A percentile compares a stretch with the other conserved stretches of the same genome.
Evolutionary conservation across 2,888 invertebrate genomes (phyloP).

Genomic region (Drosophila mercatorum): DNA sequence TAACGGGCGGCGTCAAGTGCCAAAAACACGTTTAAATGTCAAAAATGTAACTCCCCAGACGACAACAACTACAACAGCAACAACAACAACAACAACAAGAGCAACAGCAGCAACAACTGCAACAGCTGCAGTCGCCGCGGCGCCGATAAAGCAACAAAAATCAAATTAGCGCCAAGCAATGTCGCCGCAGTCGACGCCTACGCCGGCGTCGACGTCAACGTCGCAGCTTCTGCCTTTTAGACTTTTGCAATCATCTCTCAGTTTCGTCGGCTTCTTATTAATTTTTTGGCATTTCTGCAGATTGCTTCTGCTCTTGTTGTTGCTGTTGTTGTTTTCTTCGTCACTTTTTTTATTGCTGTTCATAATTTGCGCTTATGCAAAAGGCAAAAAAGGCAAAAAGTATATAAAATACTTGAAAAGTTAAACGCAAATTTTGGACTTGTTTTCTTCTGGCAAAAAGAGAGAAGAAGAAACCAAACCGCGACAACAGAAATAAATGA

Average conservation of each 20-base stretch:
- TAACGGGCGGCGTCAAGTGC: conserved; percentile 63
- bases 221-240: conserved; percentile 26
- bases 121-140: conserved; percentile 70
- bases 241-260: conserved; percentile 68
- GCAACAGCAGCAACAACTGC: conserved; percentile 52
- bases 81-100: conserved; percentile 14
- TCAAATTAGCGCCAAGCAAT: conserved; percentile 74
- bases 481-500: conserved; percentile 37
- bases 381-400: conserved; percentile 17
- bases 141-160: conserved; percentile 74
- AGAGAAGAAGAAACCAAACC: background rate
- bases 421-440: conserved; percentile 64
- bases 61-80: conserved; percentile 24
- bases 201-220: background rate
- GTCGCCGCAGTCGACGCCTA: conserved; percentile 32
- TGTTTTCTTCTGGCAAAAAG: conserved; percentile 49
- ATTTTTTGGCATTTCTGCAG: conserved; percentile 30
- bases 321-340: conserved; percentile 20
- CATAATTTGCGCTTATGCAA: conserved; percentile 70
- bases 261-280: conserved; percentile 55
- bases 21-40: conserved; percentile 79
- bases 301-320: conserved; percentile 6
- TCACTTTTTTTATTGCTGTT: conserved; percentile 44
- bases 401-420: conserved; percentile 46
- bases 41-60: conserved; percentile 65